A percentile compares a stretch with the other conserved stretches of the same genome.
Conservation (phyloP, 2,113 vertebrate species). For the Chionodraco myersi region DNA sequence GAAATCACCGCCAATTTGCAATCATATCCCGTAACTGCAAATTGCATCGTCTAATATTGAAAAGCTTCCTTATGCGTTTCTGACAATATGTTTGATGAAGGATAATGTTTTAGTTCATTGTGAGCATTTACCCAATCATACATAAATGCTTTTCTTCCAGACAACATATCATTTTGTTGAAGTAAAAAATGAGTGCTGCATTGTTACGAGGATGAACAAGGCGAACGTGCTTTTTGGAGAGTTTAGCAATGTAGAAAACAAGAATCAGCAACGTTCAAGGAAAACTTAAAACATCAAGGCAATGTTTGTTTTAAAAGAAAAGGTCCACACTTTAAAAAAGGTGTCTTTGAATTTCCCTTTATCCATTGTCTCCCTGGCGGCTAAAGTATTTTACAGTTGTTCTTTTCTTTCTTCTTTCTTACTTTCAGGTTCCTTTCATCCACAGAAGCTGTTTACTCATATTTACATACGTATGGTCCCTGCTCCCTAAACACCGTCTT, state of each 20-base stretch:
- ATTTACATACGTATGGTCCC: neutral
- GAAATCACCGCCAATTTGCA: slow-evolving; percentile 10
- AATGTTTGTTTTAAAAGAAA: neutral
- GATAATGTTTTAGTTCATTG: neutral
- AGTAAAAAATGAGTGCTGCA: slow-evolving; percentile 1
- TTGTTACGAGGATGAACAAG: neutral
- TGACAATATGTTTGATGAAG: slow-evolving; percentile 10
- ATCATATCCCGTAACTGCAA: slow-evolving; percentile 25
- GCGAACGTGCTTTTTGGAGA: neutral
- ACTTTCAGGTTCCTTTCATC: slow-evolving; percentile 1
- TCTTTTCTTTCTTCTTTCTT: neutral
- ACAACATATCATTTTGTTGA: neutral
- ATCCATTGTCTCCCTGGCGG: neutral
- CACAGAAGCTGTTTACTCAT: slow-evolving; percentile 1
- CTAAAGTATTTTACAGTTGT: neutral
- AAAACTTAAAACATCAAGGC: neutral
- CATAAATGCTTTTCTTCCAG: neutral
- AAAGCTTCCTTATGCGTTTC: neutral
- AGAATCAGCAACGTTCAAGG: slow-evolving; percentile 1
- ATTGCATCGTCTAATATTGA: neutral
- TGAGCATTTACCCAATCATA: slow-evolving; percentile 1
- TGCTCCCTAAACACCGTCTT: slow-evolving; percentile 10
- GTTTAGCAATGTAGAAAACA: neutral
- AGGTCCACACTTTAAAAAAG: neutral
- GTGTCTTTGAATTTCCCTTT: neutral